Evolutionary conservation across 2,113 vertebrate genomes (phyloP).

Genomic region (Myotis yumanensis): DNA sequence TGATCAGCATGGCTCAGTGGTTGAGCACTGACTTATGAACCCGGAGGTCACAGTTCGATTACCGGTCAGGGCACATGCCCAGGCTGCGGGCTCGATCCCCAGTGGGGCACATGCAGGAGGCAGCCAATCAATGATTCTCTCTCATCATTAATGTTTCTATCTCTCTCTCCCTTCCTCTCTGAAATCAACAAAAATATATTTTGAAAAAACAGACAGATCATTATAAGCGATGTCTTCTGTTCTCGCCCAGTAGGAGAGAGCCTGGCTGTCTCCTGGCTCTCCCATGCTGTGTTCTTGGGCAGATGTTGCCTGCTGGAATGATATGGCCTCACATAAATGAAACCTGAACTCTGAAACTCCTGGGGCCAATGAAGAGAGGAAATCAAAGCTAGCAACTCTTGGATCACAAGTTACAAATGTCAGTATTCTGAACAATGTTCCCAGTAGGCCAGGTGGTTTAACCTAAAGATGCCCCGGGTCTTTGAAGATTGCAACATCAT

Average conservation of each 20-base stretch:
- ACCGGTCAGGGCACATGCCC: too few relatives aligned
- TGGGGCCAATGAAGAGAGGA: neutral
- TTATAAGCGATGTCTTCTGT: neutral
- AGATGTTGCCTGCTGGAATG: neutral
- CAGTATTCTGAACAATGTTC: neutral
- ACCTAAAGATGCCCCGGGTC: neutral
- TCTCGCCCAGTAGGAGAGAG: neutral
- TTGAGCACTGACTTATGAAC: too few relatives aligned
- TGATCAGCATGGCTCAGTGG: too few relatives aligned
- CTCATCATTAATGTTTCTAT: too few relatives aligned
- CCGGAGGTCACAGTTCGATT: too few relatives aligned
- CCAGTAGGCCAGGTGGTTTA: neutral
- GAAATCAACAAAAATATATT: too few relatives aligned
- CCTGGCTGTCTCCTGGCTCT: neutral
- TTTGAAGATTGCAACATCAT: neutral
- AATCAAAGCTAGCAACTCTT: neutral
- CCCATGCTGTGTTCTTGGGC: neutral
- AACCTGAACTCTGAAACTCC: constrained; percentile 46
- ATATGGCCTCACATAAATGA: neutral
- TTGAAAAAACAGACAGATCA: neutral
- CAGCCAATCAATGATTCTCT: too few relatives aligned
- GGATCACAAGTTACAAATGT: constrained; percentile 8
- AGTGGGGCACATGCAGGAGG: too few relatives aligned
- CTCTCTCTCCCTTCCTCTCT: too few relatives aligned
- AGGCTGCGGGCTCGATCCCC: too few relatives aligned